These are phyloP conservation scores for Apteryx owenii DNA, from an alignment of 2,113 vertebrate genomes.

Conservation along the genomic window DNA sequence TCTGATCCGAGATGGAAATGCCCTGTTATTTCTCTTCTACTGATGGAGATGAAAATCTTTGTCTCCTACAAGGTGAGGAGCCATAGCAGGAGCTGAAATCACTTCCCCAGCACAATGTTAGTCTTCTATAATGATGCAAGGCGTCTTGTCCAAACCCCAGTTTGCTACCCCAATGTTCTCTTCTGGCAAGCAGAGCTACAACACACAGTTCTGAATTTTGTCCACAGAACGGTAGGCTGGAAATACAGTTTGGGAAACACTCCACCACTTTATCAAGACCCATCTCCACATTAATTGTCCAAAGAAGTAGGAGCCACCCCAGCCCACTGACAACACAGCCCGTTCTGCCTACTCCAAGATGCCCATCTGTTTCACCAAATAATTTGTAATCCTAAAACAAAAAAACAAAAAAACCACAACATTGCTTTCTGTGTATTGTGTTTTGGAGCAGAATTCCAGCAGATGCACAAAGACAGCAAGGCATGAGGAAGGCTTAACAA, in stretches of 20 bases:
- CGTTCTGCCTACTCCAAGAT: not conserved
- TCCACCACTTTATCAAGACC: not conserved
- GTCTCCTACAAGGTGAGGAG: not conserved
- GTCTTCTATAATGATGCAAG: not conserved
- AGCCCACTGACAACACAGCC: not conserved
- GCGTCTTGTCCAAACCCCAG: fast-evolving
- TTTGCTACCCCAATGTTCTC: not conserved
- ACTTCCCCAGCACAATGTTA: not conserved
- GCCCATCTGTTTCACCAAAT: not conserved
- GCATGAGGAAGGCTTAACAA: not conserved
- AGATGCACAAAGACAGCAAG: not conserved
- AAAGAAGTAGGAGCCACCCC: not conserved
- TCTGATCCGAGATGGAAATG: not conserved
- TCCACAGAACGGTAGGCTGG: not conserved
- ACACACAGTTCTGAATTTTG: not conserved
- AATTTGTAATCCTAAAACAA: not conserved
- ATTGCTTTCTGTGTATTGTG: not conserved
- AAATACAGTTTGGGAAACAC: not conserved
- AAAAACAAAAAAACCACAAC: not conserved
- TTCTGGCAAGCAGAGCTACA: not conserved
- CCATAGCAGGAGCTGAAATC: not conserved
- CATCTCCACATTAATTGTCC: not conserved
- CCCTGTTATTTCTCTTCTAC: not conserved
- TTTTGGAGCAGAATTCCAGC: not conserved
- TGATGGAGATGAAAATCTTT: not conserved